Conservation (phyloP, 2,888 invertebrate species). For the Cinara cedri region DNA sequence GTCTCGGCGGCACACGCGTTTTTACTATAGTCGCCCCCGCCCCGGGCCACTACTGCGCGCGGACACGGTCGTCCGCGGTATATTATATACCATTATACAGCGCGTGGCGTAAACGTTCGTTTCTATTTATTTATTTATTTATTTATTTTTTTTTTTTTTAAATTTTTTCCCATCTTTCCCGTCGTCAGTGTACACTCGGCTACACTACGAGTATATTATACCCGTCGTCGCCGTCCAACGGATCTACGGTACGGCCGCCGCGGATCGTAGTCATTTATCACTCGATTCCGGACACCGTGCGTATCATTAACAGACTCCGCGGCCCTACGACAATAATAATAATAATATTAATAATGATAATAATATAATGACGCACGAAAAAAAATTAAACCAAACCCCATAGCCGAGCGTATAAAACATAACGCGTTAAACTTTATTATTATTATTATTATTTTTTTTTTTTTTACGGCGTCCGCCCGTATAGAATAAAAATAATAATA, state of each 20-base stretch:
- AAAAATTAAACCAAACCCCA: no score
- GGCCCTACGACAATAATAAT: neutral
- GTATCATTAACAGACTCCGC: neutral
- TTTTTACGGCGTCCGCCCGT: neutral
- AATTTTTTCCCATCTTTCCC: no score
- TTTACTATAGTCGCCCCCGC: conserved; percentile 26
- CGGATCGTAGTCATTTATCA: conserved; percentile 21
- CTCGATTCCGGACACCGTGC: conserved; percentile 9
- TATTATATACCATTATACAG: no score
- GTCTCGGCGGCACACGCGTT: conserved; percentile 34
- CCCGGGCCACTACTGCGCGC: neutral
- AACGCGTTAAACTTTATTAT: no score
- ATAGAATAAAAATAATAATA: neutral
- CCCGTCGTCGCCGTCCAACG: no score
- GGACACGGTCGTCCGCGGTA: no score
- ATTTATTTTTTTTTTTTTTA: no score
- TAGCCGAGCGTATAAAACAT: neutral
- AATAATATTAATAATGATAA: no score
- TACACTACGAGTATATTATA: no score
- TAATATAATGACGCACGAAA: neutral
- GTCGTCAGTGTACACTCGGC: no score
- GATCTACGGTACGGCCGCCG: neutral
- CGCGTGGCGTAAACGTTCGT: no score
- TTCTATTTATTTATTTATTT: no score
- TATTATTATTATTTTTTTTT: neutral